phyloP scores from a whole-genome alignment of 2,888 invertebrate genomes.

The Synergus japonicus region DNA sequence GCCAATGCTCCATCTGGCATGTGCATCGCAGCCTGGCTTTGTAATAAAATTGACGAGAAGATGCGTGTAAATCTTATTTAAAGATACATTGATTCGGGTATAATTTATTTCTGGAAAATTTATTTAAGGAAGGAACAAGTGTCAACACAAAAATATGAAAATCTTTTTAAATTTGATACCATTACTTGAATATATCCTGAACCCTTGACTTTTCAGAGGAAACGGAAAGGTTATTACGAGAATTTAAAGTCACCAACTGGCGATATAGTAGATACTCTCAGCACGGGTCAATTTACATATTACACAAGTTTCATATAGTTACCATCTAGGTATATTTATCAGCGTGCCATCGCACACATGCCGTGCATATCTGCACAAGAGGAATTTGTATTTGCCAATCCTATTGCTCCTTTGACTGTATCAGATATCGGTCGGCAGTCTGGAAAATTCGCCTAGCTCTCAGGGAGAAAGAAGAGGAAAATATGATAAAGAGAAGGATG shows the following conservation, averaged over 20 bases:
- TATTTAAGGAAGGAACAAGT: too few relatives aligned
- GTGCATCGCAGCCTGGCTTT: background rate
- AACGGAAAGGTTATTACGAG: conserved; percentile 12
- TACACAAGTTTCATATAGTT: conserved; percentile 34
- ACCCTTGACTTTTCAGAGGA: background rate
- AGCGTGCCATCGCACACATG: conserved; percentile 38
- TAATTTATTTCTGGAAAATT: background rate
- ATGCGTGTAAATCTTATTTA: background rate
- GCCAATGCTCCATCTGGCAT: conserved; percentile 30
- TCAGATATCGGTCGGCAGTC: conserved; percentile 28
- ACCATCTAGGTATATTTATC: conserved; percentile 20
- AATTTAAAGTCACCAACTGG: conserved; percentile 17
- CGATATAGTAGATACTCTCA: conserved; percentile 26
- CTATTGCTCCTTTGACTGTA: conserved; percentile 14
- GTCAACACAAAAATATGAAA: too few relatives aligned
- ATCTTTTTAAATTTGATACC: too few relatives aligned
- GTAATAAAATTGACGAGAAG: background rate
- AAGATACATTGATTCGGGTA: background rate
- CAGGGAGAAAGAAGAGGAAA: background rate
- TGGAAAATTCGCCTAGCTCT: conserved; percentile 22
- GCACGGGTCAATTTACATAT: conserved; percentile 38
- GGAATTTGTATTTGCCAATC: conserved; percentile 38
- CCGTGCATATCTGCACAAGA: conserved; percentile 35
- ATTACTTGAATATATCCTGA: too few relatives aligned
- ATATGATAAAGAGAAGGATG: conserved; percentile 1